Evolutionary conservation across 1,140 invertebrate species (phyloP).

Genomic region (Atopsyche davidsoni): DNA sequence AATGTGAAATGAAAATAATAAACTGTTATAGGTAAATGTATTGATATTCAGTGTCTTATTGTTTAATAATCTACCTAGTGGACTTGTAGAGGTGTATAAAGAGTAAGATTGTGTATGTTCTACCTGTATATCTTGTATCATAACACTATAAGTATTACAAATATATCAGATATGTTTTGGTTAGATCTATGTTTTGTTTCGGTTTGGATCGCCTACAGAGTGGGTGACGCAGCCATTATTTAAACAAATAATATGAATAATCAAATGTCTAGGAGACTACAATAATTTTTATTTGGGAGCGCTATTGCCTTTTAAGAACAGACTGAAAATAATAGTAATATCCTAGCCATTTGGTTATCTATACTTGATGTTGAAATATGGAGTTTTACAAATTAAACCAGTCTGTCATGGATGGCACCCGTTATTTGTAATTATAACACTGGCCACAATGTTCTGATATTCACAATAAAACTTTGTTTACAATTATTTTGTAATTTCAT

Average conservation of each 20-base stretch:
- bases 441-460: no score
- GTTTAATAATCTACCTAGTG: conserved; percentile 11
- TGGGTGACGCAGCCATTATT: conserved; percentile 7
- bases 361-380: no score
- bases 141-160: conserved; percentile 2
- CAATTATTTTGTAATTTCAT: no score
- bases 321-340: no score
- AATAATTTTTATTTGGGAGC: conserved; percentile 3
- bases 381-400: no score
- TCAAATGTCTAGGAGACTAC: conserved; percentile 7
- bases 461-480: no score
- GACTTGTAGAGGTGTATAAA: conserved; percentile 15
- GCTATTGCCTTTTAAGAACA: background rate
- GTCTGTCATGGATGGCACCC: no score
- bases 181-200: background rate
- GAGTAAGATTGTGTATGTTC: conserved; percentile 12
- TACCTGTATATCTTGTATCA: conserved; percentile 16
- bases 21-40: conserved; percentile 7
- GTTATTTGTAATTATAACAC: no score
- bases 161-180: background rate
- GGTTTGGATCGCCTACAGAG: background rate
- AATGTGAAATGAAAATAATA: conserved; percentile 6
- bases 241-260: background rate
- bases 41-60: conserved; percentile 16
- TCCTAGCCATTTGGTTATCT: no score